Conservation (phyloP, 2,797 vertebrate species). For the Capromys pilorides region DNA sequence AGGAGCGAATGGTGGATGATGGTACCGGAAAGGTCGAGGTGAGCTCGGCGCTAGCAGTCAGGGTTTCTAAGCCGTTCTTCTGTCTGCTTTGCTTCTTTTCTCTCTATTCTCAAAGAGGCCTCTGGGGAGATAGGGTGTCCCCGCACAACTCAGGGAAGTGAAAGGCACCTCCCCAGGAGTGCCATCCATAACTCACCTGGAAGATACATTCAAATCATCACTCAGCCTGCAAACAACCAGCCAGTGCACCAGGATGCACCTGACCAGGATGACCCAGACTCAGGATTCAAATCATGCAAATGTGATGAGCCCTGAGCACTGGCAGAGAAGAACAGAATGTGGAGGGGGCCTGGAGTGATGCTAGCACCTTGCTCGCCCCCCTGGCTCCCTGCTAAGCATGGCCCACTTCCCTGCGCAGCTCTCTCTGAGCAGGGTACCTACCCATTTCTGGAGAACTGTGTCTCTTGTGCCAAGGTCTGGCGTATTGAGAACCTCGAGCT, state of each 20-base stretch:
- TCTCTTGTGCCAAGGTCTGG: slow-evolving; percentile 88
- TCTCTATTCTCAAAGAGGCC: neutral
- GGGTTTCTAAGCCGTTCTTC: neutral
- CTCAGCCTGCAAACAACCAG: neutral
- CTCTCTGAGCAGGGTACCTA: neutral
- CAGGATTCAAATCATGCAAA: slow-evolving; percentile 60
- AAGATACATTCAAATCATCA: slow-evolving; percentile 31
- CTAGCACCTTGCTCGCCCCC: neutral
- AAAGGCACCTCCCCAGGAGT: neutral
- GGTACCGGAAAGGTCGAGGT: slow-evolving; percentile 91
- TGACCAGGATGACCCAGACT: neutral
- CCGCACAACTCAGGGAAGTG: slow-evolving; percentile 4
- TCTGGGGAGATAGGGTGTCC: neutral
- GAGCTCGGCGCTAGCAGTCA: neutral
- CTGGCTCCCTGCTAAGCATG: neutral
- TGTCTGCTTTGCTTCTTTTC: neutral
- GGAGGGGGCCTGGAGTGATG: neutral
- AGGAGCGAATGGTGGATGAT: slow-evolving; percentile 94
- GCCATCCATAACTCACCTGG: neutral
- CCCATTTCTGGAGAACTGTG: neutral
- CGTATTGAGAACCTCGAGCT: slow-evolving; percentile 93
- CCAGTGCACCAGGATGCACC: neutral
- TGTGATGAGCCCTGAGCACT: neutral
- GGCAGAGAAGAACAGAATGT: neutral
- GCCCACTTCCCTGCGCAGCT: neutral